Conservation (phyloP, 2,113 vertebrate species). For the Rhynchomys soricoides region DNA sequence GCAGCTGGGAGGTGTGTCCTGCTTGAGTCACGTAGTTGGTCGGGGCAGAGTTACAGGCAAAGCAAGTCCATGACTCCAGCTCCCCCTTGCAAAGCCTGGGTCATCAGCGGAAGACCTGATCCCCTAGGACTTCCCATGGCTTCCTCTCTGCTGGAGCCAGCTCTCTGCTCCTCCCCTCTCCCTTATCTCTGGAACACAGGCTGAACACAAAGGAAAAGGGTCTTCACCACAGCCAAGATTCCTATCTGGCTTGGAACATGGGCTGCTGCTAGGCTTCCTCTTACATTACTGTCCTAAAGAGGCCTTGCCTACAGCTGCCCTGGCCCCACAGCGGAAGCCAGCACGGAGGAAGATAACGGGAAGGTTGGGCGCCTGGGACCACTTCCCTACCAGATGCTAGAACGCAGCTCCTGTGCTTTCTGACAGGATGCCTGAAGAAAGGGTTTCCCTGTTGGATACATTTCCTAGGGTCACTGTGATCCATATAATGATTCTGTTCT, state of each 20-base stretch:
- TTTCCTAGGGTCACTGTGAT: neutral
- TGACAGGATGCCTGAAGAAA: neutral
- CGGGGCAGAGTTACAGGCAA: neutral
- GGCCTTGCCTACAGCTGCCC: slow-evolving; percentile 54
- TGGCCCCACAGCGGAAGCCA: slow-evolving; percentile 37
- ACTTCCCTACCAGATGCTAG: neutral
- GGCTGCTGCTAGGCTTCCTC: slow-evolving; percentile 3
- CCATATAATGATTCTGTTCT: neutral
- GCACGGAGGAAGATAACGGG: slow-evolving; percentile 65
- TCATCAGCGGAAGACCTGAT: accelerated
- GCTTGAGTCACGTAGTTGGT: accelerated
- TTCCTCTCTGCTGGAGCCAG: neutral
- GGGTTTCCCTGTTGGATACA: neutral
- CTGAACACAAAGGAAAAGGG: slow-evolving; percentile 40
- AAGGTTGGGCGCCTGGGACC: slow-evolving; percentile 9
- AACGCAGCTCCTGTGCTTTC: neutral
- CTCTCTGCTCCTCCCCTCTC: slow-evolving; percentile 68
- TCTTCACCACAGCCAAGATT: slow-evolving; percentile 66
- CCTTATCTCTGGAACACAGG: slow-evolving; percentile 82
- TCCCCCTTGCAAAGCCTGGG: neutral
- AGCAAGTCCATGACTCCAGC: accelerated
- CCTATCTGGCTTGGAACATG: slow-evolving; percentile 48
- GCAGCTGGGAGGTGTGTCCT: neutral
- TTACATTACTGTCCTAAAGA: slow-evolving; percentile 25
- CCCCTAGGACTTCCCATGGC: neutral